Base-by-base conservation (phyloP, 2,113 vertebrate genomes). In the Rhinolophus ferrumequinum region DNA sequence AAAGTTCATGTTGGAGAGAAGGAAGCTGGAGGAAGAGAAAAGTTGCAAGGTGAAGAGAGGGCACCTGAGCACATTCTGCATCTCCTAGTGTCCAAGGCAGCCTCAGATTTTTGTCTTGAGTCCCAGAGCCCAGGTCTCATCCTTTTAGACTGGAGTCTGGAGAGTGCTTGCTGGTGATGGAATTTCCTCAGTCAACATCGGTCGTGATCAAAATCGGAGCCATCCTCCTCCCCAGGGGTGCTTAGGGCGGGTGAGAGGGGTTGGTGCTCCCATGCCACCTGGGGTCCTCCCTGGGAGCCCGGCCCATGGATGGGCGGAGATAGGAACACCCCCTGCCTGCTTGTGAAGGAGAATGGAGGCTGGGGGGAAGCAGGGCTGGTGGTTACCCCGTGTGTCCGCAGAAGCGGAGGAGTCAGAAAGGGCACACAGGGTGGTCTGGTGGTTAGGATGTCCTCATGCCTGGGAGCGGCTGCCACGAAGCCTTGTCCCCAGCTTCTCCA, bases 371-470 rank as follows among this genome's bases (percentile, higher is more conserved):
- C 89, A 26, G 69, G 90, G 73, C 90, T 19, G 47, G 62, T 64
- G 35, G 90, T 80, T 88, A 66, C 85, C 87, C 96, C 21, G 2
- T 14, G 12, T 86, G 77, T 88, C 50, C 4, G 52, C 60, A 90
- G 93, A 96, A 96, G 94, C 0, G 13, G 75, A 86, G 58, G 89
- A 83, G 83, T 81, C 50, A 58, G 94, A 69, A 94, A 96, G 83
- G 94, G 35, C 94, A 80, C n/a, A 11, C 94, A 70, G 88, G 96
- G 97, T 94, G 95, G 97, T 96, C 96, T 90, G 81, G 88, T 44
- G 91, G 96, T 96, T 88, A 41, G 81, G 85, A 69, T 93, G 96
- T 91, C 92, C 62, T 35, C 2, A 19, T 92, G 92, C 94, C 95
- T 93, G 92, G 93, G 96, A 93, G 93, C 2, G 8, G 52, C 67